Evolutionary conservation across 2,888 invertebrate species (phyloP).

Genomic region (Stenolophus ochropezus): DNA sequence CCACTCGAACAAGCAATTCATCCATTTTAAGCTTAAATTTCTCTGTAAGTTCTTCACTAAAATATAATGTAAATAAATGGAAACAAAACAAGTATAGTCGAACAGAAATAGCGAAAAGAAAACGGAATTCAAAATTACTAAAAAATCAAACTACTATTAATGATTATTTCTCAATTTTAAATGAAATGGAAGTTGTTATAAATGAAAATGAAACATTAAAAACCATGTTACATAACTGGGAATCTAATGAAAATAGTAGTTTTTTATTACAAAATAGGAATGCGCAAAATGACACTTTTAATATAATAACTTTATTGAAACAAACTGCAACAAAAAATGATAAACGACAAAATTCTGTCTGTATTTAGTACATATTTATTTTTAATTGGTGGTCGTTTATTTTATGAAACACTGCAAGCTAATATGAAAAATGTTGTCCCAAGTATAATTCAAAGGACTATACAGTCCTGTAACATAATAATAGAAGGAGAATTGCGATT

Average conservation of each 20-base stretch:
- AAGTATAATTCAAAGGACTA: background rate
- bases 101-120: background rate
- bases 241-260: too few relatives aligned
- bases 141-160: background rate
- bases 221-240: too few relatives aligned
- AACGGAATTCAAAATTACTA: background rate
- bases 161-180: too few relatives aligned
- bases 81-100: background rate
- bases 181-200: background rate
- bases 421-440: background rate
- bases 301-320: background rate
- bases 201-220: background rate
- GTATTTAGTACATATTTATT: background rate
- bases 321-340: too few relatives aligned
- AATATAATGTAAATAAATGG: background rate
- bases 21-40: background rate
- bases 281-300: background rate
- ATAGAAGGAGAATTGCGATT: too few relatives aligned
- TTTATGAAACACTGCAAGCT: background rate
- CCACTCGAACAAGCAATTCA: background rate
- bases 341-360: background rate
- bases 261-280: background rate
- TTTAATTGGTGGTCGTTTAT: background rate
- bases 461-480: too few relatives aligned
- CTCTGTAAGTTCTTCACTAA: background rate